Evolutionary conservation across 1,140 invertebrate species (phyloP).

Genomic region (Bombus balteatus): DNA sequence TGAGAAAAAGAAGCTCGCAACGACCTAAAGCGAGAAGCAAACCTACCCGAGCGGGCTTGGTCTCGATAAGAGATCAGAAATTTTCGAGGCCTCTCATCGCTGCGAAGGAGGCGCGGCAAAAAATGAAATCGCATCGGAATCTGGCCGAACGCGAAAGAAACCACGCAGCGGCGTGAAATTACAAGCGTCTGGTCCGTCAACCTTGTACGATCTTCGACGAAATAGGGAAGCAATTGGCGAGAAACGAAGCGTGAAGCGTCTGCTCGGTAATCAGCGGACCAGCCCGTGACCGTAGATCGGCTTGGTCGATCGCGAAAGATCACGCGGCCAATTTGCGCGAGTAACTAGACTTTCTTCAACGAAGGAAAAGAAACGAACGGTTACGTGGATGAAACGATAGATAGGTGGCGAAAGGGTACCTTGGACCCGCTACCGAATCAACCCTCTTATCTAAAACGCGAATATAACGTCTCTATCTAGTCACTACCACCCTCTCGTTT

Average conservation of each 20-base stretch:
- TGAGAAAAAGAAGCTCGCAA: background rate
- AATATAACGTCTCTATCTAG: constrained; percentile 54
- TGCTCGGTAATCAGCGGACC: constrained; percentile 2
- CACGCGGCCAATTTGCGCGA: background rate
- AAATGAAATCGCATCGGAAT: background rate
- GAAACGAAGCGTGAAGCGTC: constrained; percentile 32
- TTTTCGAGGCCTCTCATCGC: too few relatives aligned
- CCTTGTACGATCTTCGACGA: background rate
- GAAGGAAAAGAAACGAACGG: background rate
- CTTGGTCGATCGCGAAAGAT: constrained; percentile 1
- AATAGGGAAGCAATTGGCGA: constrained; percentile 1
- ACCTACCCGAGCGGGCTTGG: background rate
- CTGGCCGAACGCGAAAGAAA: background rate
- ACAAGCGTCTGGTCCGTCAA: constrained; percentile 16
- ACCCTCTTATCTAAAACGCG: constrained; percentile 45
- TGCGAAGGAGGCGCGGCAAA: background rate
- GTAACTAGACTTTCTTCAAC: too few relatives aligned
- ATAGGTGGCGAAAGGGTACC: background rate
- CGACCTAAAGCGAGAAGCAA: background rate
- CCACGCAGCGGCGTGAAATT: constrained; percentile 15
- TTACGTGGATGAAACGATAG: background rate
- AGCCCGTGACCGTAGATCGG: background rate
- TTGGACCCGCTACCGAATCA: constrained; percentile 3
- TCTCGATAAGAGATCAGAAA: background rate
- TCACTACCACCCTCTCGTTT: background rate